These are phyloP conservation scores for Rhagoletis pomonella DNA, from an alignment of 1,140 invertebrate genomes.

Conservation along the genomic window DNA sequence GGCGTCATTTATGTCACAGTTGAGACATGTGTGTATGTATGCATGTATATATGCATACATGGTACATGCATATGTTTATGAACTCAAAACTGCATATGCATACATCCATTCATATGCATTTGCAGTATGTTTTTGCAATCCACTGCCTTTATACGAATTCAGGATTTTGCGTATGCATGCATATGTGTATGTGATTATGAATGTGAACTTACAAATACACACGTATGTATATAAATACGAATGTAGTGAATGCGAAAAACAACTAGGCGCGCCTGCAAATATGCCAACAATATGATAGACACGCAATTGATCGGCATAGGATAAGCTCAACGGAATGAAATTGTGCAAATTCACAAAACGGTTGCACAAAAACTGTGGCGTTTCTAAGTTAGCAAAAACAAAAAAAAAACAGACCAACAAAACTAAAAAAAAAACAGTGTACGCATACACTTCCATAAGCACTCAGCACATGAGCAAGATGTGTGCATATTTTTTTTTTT, in stretches of 20 bases:
- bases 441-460: neutral
- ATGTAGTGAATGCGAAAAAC: neutral
- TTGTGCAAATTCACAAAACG: conserved; percentile 44
- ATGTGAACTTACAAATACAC: neutral
- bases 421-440: neutral
- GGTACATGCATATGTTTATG: no score
- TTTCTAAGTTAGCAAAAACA: neutral
- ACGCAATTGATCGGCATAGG: neutral
- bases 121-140: neutral
- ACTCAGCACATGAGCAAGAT: neutral
- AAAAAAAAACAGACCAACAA: neutral
- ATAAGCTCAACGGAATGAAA: conserved; percentile 13
- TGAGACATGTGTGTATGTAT: no score
- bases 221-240: neutral
- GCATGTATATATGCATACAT: no score
- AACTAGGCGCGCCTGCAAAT: neutral
- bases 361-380: neutral
- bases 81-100: no score
- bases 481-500: neutral
- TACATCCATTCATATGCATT: no score
- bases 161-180: neutral
- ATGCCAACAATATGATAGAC: neutral
- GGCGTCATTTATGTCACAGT: no score
- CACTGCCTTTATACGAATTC: neutral
- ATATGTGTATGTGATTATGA: neutral